phyloP scores from a whole-genome alignment of 2,888 invertebrate species.

The Drosophila eohydei region DNA sequence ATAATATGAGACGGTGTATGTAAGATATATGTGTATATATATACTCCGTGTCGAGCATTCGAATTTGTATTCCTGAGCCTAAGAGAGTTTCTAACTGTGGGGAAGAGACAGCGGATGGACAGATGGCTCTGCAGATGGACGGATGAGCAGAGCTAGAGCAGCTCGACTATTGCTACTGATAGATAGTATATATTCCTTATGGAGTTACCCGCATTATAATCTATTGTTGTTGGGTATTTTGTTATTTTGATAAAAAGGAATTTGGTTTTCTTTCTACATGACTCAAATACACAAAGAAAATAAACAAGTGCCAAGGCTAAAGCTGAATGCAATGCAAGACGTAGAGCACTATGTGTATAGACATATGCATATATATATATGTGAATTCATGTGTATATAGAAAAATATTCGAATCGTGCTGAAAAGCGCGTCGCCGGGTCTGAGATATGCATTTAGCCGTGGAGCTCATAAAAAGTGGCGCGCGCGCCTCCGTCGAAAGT shows the following conservation, averaged over 20 bases:
- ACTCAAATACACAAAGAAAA: conserved; percentile 54
- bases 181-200: too few species aligned
- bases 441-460: conserved; percentile 26
- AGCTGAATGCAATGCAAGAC: conserved; percentile 13
- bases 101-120: too few species aligned
- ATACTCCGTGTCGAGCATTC: neutral
- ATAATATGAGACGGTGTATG: conserved; percentile 49
- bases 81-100: too few species aligned
- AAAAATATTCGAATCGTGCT: conserved; percentile 29
- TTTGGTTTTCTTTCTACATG: conserved; percentile 34
- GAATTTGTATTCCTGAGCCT: too few species aligned
- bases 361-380: neutral
- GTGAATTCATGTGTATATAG: neutral
- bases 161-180: neutral
- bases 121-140: neutral
- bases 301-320: conserved; percentile 25
- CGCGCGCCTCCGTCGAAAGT: conserved; percentile 17
- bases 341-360: neutral
- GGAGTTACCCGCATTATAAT: neutral
- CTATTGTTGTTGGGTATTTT: neutral
- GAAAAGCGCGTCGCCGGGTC: conserved; percentile 36
- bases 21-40: neutral
- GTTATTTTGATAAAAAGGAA: conserved; percentile 17
- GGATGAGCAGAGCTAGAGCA: neutral
- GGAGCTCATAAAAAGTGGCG: conserved; percentile 29